Evolutionary conservation across 1,140 invertebrate genomes (phyloP), one percentile per base, ranked within the genome.

Genomic region (Drosophila arawakana): DNA sequence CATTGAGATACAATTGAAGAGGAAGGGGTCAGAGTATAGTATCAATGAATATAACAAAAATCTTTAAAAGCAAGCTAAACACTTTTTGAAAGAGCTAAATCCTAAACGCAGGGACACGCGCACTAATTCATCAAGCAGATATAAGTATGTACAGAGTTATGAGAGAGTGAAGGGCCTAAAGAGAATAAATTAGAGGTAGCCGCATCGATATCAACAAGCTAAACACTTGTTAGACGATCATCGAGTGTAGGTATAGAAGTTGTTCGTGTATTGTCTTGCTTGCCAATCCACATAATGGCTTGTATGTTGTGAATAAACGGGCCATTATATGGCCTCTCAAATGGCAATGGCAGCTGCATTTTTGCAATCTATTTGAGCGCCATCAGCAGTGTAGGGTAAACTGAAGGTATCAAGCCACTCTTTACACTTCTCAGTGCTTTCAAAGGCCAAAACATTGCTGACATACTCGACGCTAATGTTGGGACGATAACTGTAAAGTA

Each of bases 401-500:
- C 94, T 95, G 93, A 97, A 97, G 80, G 96, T 95, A 92, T 94
- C 94, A 92, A 98, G 94, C 95, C 98, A 98, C 93, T 97, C 95
- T 93, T 96, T 93, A 94, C 96, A 97, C 92, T 97, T 96, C 92
- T 96, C 95, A 91, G 93, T 93, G 78, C 95, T 95, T 86, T 96
- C 94, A 94, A 98, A 98, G 83, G 96, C 97, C 94, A 99, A 95
- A 94, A 97, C 95, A 93, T 95, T 95, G 92, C 94, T 93, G 93
- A 98, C 94, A 95, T 96, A 97, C 92, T 96, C 95, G 93, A 98
- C 94, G 85, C 96, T 95, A 94, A 98, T 94, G 93, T 94, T 95
- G 93, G 97, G 97, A 90, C 98, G 97, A 95, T 97, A 99, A 94
- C 98, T 99, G 96, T 93, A 96, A 95, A 13, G 25, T 3, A 30